phyloP scores from a whole-genome alignment of 2,888 invertebrate species.

The Micoletzkya japonica region DNA sequence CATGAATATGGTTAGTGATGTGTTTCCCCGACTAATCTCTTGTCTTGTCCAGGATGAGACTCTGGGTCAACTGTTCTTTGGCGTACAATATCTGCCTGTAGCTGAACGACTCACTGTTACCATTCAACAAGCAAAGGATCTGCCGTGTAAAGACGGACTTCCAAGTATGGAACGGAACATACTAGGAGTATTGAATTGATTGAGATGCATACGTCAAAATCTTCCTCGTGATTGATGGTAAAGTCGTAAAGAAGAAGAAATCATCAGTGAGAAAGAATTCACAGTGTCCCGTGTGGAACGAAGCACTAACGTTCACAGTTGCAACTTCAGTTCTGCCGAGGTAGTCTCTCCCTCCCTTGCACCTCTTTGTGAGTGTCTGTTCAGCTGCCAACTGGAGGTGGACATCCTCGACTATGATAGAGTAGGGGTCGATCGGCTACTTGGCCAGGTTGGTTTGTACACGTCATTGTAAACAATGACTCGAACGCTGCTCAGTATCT shows the following conservation, averaged over 20 bases:
- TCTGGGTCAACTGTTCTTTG: slow-evolving; percentile 69
- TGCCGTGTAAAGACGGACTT: slow-evolving; percentile 46
- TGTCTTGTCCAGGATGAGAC: slow-evolving; percentile 35
- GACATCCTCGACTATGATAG: slow-evolving; percentile 38
- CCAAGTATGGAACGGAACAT: too few species aligned
- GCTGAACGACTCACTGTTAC: slow-evolving; percentile 71
- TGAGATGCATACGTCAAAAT: slow-evolving; percentile 70
- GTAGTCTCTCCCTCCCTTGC: neutral
- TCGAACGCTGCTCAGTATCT: neutral
- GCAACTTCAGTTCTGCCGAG: slow-evolving; percentile 24
- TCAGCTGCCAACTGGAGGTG: slow-evolving; percentile 44
- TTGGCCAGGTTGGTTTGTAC: slow-evolving; percentile 25
- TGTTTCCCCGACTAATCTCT: neutral
- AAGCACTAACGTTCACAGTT: slow-evolving; percentile 68
- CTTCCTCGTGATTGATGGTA: slow-evolving; percentile 66
- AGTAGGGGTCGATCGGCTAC: slow-evolving; percentile 29
- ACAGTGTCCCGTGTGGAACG: slow-evolving; percentile 69
- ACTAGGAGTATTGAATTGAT: too few species aligned
- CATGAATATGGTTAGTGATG: slow-evolving; percentile 21
- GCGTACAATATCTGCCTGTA: slow-evolving; percentile 69
- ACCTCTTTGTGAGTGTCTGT: neutral
- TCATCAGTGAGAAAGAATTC: slow-evolving; percentile 68
- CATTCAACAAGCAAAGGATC: slow-evolving; percentile 69
- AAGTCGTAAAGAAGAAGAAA: slow-evolving; percentile 69
- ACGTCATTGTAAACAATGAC: neutral